Conservation (phyloP, 2,113 vertebrate species). For the Pristiophorus japonicus region DNA sequence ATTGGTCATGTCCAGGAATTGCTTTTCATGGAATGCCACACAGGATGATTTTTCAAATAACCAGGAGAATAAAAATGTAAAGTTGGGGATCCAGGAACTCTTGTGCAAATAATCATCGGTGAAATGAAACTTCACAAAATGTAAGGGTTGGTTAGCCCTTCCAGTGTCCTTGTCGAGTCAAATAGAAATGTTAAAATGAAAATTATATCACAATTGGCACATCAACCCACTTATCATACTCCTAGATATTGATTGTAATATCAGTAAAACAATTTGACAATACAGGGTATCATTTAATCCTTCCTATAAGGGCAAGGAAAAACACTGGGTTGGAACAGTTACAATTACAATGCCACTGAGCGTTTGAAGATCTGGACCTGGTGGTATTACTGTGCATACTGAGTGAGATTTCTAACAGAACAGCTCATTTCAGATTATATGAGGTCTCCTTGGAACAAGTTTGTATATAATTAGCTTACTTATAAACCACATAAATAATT, state of each 20-base stretch:
- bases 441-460: background rate
- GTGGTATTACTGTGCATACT: background rate
- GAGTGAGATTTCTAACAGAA: background rate
- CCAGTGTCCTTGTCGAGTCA: background rate
- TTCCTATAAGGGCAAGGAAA: background rate
- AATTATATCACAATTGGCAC: background rate
- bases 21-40: background rate
- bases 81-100: background rate
- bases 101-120: background rate
- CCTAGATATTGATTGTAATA: conserved; percentile 16
- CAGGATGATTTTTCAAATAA: background rate
- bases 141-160: background rate
- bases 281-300: background rate
- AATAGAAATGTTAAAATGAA: background rate
- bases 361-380: background rate
- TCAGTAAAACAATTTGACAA: conserved; percentile 11
- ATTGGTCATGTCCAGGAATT: background rate
- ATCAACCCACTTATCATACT: background rate
- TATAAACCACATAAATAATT: background rate
- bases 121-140: background rate
- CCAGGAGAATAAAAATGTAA: background rate
- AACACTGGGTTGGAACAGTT: background rate
- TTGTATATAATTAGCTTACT: background rate
- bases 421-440: background rate
- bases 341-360: background rate